Percentiles rank a stretch among this genome's conserved stretches.
Conservation (phyloP, 2,888 invertebrate genomes). For the Microdon myrmicae region DNA sequence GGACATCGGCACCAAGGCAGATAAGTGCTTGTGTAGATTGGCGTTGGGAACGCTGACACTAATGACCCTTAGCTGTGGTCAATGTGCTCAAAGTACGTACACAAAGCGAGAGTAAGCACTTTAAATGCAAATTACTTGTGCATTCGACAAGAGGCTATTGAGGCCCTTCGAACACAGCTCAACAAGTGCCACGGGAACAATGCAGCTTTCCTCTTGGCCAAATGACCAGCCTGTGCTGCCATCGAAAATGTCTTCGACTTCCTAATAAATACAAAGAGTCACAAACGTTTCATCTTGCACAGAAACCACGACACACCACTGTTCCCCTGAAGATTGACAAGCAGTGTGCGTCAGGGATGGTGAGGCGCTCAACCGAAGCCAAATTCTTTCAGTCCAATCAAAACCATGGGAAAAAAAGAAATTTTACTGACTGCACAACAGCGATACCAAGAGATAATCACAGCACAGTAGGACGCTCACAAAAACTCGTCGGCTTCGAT, state of each 20-base stretch:
- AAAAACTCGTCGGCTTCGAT: conserved; percentile 35
- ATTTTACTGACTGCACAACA: too few species aligned
- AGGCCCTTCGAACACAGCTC: conserved; percentile 2
- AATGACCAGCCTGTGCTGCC: conserved; percentile 26
- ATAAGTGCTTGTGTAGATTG: conserved; percentile 32
- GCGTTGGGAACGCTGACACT: conserved; percentile 35
- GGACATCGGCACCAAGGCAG: conserved; percentile 29
- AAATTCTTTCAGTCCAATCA: too few species aligned
- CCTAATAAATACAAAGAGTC: conserved; percentile 36
- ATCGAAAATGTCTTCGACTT: conserved; percentile 23
- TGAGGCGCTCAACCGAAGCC: too few species aligned
- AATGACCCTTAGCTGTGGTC: conserved; percentile 44
- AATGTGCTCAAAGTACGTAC: conserved; percentile 6
- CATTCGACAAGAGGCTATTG: not conserved
- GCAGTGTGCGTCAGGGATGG: too few species aligned
- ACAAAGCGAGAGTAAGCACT: conserved; percentile 17
- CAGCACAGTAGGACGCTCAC: too few species aligned
- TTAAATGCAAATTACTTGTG: conserved; percentile 8
- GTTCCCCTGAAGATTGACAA: too few species aligned
- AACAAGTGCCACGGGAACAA: conserved; percentile 23
- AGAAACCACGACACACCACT: too few species aligned
- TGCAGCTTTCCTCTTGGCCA: conserved; percentile 2
- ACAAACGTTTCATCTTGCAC: too few species aligned
- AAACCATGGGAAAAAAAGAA: too few species aligned
- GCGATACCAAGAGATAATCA: too few species aligned